Conservation (phyloP, 2,888 invertebrate genomes). For the Sinopyrophorus schimmeli region DNA sequence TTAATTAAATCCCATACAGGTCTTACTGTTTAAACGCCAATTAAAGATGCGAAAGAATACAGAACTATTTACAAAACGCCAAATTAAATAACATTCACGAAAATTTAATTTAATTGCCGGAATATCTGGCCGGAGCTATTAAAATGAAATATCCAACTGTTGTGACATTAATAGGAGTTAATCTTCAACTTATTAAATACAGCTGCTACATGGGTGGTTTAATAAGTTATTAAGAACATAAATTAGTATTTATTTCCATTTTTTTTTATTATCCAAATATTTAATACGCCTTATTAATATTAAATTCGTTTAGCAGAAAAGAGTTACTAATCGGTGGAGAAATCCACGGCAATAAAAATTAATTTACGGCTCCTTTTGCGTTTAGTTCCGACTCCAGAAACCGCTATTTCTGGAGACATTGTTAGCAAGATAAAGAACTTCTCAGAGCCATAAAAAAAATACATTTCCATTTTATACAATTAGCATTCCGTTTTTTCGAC, state of each 20-base stretch:
- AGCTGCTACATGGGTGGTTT: constrained; percentile 1
- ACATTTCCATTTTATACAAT: too few relatives aligned
- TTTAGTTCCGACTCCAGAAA: constrained; percentile 1
- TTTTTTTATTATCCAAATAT: not conserved
- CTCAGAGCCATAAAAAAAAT: too few relatives aligned
- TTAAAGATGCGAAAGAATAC: too few relatives aligned
- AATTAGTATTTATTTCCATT: constrained; percentile 1
- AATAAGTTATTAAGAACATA: not conserved
- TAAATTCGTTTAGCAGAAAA: not conserved
- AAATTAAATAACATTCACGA: not conserved
- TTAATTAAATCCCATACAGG: too few relatives aligned
- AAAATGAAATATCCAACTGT: constrained; percentile 11
- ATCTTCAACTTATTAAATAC: constrained; percentile 11
- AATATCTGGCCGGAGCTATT: not conserved
- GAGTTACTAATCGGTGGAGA: not conserved
- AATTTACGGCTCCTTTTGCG: not conserved
- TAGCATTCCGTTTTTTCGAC: too few relatives aligned
- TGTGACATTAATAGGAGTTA: constrained; percentile 8
- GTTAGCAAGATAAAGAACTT: too few relatives aligned
- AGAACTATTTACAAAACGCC: not conserved
- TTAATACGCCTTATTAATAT: constrained; percentile 1
- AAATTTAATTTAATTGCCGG: constrained; percentile 6
- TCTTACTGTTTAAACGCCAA: too few relatives aligned
- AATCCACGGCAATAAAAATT: not conserved
- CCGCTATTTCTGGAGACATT: too few relatives aligned